These are phyloP conservation scores for Campylorhamphus procurvoides DNA, from an alignment of 2,113 vertebrate genomes.

Conservation along the genomic window DNA sequence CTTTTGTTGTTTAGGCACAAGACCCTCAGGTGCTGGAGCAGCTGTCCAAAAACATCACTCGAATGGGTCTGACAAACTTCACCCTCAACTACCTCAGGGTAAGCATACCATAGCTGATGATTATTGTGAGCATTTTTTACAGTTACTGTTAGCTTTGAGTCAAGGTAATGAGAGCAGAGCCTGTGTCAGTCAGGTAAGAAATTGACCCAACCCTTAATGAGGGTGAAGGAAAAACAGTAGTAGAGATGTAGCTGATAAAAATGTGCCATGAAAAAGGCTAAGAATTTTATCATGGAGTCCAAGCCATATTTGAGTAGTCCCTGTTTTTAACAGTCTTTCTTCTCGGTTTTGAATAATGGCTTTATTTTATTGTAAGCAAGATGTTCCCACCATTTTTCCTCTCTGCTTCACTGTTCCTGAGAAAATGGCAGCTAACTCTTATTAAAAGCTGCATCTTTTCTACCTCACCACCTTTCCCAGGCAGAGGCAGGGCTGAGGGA, in stretches of 20 bases:
- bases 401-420: neutral
- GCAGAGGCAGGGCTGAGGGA: neutral
- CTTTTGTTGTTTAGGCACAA: constrained; percentile 85
- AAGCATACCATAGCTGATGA: constrained; percentile 59
- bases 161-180: constrained; percentile 10
- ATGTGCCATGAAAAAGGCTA: neutral
- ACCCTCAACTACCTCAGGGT: constrained; percentile 99
- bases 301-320: neutral
- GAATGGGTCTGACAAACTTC: constrained; percentile 99
- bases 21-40: constrained; percentile 99
- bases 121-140: constrained; percentile 33
- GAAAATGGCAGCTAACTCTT: neutral
- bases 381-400: neutral
- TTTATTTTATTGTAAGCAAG: neutral
- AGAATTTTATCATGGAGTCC: neutral
- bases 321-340: neutral
- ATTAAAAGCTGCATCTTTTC: neutral
- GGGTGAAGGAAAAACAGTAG: neutral
- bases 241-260: neutral
- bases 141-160: constrained; percentile 26
- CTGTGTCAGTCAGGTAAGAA: neutral
- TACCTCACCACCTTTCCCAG: neutral
- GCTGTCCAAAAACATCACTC: constrained; percentile 99
- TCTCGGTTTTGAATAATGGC: neutral
- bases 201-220: neutral